These are phyloP conservation scores for Calyptomena viridis DNA, from an alignment of 2,113 vertebrate species.

Conservation along the genomic window DNA sequence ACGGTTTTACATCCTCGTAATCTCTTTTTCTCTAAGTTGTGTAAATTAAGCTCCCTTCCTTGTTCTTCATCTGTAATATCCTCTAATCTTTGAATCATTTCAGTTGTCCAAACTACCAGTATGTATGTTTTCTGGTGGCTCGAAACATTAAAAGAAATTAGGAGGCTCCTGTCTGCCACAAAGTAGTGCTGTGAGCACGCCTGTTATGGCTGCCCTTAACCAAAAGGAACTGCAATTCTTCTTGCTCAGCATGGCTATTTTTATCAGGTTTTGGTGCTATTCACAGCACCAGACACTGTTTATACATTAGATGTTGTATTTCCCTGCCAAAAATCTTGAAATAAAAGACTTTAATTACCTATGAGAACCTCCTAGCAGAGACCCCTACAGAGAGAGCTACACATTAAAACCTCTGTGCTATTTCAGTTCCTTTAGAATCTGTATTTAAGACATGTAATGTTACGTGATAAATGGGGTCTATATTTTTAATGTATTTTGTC, in stretches of 20 bases:
- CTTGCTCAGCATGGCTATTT: background rate
- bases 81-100: slow-evolving; percentile 12
- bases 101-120: background rate
- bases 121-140: background rate
- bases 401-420: background rate
- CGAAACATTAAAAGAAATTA: background rate
- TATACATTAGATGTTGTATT: background rate
- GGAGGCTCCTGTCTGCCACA: background rate
- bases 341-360: background rate
- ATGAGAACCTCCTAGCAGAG: background rate
- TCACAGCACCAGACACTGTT: background rate
- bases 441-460: background rate
- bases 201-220: background rate
- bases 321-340: background rate
- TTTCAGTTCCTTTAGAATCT: background rate
- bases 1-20: slow-evolving; percentile 27
- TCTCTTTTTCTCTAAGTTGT: slow-evolving; percentile 8
- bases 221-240: background rate
- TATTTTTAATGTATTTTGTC: background rate
- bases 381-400: background rate
- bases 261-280: background rate
- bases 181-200: background rate
- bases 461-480: background rate
- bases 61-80: background rate
- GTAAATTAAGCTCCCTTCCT: slow-evolving; percentile 33